Conservation (phyloP, 2,797 vertebrate species). For the Paratrypauchen microcephalus region DNA sequence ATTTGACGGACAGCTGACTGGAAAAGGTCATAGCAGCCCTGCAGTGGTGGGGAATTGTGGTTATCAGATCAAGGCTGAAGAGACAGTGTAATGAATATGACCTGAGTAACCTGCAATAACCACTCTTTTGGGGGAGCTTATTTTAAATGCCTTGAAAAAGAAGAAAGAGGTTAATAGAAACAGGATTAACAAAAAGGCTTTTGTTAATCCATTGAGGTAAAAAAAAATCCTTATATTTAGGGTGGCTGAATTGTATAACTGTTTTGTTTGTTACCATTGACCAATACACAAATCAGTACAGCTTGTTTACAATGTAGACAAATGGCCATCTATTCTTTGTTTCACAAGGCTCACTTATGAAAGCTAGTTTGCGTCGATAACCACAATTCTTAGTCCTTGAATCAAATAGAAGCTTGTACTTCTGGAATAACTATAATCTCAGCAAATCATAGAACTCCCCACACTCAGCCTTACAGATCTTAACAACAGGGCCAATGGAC, state of each 20-base stretch:
- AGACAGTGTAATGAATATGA: constrained; percentile 37
- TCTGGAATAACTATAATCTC: neutral
- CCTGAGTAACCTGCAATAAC: constrained; percentile 24
- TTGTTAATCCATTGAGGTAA: constrained; percentile 3
- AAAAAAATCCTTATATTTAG: neutral
- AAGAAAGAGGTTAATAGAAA: neutral
- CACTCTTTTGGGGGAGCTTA: neutral
- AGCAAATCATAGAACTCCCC: neutral
- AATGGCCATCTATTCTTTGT: no score
- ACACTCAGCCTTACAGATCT: no score
- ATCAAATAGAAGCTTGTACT: neutral
- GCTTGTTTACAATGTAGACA: neutral
- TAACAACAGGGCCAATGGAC: no score
- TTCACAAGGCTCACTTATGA: neutral
- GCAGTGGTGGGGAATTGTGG: constrained; percentile 18
- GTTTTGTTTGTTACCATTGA: neutral
- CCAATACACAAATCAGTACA: neutral
- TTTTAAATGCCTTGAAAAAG: neutral
- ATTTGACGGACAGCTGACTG: constrained; percentile 47
- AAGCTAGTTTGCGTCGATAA: neutral
- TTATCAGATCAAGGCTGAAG: constrained; percentile 38
- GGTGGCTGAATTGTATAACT: neutral
- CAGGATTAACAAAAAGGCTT: neutral
- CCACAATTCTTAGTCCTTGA: neutral
- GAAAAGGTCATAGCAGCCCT: constrained; percentile 54